A percentile compares a stretch with the other conserved stretches of the same genome.
phyloP scores from a whole-genome alignment of 1,140 invertebrate species.

The Cherax destructor region DNA sequence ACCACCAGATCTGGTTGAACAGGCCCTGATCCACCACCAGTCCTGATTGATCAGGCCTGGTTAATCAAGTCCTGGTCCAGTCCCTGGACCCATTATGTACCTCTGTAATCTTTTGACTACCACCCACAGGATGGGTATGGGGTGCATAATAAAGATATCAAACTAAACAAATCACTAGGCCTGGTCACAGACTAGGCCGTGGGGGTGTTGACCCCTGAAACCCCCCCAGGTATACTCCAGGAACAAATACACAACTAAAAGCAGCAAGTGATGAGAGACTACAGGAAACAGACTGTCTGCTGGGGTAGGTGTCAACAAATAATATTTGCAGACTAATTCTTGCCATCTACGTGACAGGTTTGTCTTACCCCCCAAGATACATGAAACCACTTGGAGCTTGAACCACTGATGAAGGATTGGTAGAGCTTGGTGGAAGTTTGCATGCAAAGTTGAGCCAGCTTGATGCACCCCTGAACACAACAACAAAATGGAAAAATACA shows the following conservation, averaged over 20 bases:
- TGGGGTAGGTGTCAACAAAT: not conserved
- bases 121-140: too few relatives aligned
- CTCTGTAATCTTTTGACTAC: too few relatives aligned
- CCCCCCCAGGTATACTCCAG: too few relatives aligned
- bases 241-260: not conserved
- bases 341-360: conserved; percentile 21
- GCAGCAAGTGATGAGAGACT: not conserved
- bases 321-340: not conserved
- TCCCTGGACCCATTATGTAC: too few relatives aligned
- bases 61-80: too few relatives aligned
- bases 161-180: too few relatives aligned
- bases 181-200: too few relatives aligned
- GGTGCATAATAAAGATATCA: too few relatives aligned
- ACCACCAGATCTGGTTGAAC: too few relatives aligned
- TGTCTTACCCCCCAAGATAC: conserved; percentile 66
- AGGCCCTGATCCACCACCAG: too few relatives aligned
- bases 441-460: conserved; percentile 63
- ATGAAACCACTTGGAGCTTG: conserved; percentile 64
- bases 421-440: conserved; percentile 42
- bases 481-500: not conserved
- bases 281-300: not conserved
- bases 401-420: conserved; percentile 43
- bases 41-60: too few relatives aligned
- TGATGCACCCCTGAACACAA: conserved; percentile 55
- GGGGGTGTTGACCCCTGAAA: too few relatives aligned